Evolutionary conservation across 2,797 vertebrate genomes (phyloP).

Genomic region (Lagorchestes hirsutus): DNA sequence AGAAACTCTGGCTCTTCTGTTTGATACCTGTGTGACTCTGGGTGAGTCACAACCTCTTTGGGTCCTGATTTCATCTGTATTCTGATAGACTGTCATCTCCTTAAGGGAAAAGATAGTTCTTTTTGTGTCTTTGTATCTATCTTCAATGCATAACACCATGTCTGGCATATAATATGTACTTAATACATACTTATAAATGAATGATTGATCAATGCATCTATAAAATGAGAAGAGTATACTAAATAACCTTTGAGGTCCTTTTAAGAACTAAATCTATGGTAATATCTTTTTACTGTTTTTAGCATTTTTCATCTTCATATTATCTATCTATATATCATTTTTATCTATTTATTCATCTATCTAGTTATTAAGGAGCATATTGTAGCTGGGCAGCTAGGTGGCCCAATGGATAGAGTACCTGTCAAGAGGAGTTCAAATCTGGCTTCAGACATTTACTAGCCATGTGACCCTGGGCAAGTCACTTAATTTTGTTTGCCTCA

Average conservation of each 20-base stretch:
- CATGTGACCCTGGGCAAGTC: not conserved
- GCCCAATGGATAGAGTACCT: not conserved
- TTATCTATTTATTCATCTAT: not conserved
- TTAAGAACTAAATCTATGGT: not conserved
- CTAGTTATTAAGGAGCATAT: not conserved
- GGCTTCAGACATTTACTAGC: not conserved
- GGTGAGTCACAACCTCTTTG: not conserved
- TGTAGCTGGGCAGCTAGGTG: not conserved
- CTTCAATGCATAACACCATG: not conserved
- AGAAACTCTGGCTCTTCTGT: not conserved
- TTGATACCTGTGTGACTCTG: not conserved
- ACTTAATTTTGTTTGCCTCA: not conserved
- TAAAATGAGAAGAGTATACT: not conserved
- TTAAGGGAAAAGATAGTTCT: not conserved
- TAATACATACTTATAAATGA: not conserved
- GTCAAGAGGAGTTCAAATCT: not conserved
- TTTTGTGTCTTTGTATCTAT: not conserved
- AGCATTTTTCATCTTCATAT: not conserved
- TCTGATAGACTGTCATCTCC: not conserved
- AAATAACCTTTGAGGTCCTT: not conserved
- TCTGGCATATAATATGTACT: not conserved
- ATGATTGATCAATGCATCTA: not conserved
- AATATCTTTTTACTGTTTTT: not conserved
- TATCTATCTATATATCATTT: not conserved
- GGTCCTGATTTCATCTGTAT: not conserved